Percentiles rank a stretch among this genome's conserved stretches.
Evolutionary conservation across 2,888 invertebrate species (phyloP).

Genomic region (Congeria kusceri): DNA sequence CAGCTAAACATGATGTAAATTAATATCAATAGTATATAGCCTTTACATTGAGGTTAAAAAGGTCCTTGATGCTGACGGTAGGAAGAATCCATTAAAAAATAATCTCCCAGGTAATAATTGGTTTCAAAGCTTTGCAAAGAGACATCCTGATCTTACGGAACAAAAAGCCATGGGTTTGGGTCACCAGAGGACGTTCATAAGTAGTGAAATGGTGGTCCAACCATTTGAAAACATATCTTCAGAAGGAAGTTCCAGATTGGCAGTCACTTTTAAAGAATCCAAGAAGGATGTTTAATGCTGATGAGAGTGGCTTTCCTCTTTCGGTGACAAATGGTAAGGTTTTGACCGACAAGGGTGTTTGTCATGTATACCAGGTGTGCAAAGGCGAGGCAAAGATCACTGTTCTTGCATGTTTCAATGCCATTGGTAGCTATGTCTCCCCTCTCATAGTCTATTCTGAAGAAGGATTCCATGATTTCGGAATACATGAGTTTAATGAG

Average conservation of each 20-base stretch:
- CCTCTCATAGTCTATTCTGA: conserved; percentile 40
- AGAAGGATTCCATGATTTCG: conserved; percentile 29
- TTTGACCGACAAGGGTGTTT: not conserved
- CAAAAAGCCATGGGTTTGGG: conserved; percentile 4
- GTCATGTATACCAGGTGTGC: conserved; percentile 11
- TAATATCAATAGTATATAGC: too few relatives aligned
- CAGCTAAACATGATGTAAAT: too few relatives aligned
- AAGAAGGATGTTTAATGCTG: not conserved
- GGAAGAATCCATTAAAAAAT: not conserved
- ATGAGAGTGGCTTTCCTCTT: not conserved
- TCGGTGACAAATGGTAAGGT: conserved; percentile 5
- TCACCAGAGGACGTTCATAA: conserved; percentile 1
- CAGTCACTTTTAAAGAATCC: conserved; percentile 1
- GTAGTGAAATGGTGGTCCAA: conserved; percentile 5
- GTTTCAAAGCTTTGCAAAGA: not conserved
- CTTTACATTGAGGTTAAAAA: not conserved
- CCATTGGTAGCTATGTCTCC: conserved; percentile 21
- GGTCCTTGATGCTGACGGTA: conserved; percentile 4
- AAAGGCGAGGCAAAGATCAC: conserved; percentile 44
- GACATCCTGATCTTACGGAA: not conserved
- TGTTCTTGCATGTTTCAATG: conserved; percentile 36
- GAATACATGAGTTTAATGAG: conserved; percentile 10
- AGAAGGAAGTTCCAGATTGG: conserved; percentile 16
- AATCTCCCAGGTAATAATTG: conserved; percentile 10
- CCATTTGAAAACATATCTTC: not conserved